phyloP scores from a whole-genome alignment of 1,140 invertebrate genomes.

The Bombus waltoni region DNA sequence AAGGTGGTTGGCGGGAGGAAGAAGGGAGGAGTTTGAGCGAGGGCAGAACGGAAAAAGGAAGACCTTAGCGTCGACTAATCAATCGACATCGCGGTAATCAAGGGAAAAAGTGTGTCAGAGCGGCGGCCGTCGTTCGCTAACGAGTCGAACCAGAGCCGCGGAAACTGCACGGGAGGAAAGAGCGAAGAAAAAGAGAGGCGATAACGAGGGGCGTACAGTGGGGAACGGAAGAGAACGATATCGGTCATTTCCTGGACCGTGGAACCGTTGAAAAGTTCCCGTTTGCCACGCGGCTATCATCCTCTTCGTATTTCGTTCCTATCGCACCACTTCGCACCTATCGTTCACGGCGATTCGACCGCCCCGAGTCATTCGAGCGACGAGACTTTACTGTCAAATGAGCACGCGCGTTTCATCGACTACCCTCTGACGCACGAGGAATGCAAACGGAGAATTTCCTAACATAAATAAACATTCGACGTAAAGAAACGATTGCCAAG shows the following conservation, averaged over 20 bases:
- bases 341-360: not conserved
- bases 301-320: not conserved
- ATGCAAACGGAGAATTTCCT: not conserved
- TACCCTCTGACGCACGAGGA: no score
- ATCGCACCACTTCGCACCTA: not conserved
- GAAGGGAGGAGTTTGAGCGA: not conserved
- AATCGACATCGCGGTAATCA: conserved; percentile 62
- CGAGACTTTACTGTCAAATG: no score
- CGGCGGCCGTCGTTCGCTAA: conserved; percentile 7
- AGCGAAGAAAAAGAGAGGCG: conserved; percentile 25
- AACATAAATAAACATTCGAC: no score
- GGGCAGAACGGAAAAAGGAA: conserved; percentile 31
- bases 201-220: conserved; percentile 57
- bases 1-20: not conserved
- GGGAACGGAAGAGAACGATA: conserved; percentile 49
- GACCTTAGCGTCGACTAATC: conserved; percentile 57
- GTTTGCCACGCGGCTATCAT: not conserved
- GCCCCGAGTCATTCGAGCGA: no score
- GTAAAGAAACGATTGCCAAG: no score
- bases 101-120: conserved; percentile 56
- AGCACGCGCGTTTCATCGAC: no score
- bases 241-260: conserved; percentile 42
- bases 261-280: conserved; percentile 25
- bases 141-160: conserved; percentile 18
- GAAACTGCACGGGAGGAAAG: not conserved